phyloP scores from a whole-genome alignment of 2,797 vertebrate genomes.

The Cossypha caffra region DNA sequence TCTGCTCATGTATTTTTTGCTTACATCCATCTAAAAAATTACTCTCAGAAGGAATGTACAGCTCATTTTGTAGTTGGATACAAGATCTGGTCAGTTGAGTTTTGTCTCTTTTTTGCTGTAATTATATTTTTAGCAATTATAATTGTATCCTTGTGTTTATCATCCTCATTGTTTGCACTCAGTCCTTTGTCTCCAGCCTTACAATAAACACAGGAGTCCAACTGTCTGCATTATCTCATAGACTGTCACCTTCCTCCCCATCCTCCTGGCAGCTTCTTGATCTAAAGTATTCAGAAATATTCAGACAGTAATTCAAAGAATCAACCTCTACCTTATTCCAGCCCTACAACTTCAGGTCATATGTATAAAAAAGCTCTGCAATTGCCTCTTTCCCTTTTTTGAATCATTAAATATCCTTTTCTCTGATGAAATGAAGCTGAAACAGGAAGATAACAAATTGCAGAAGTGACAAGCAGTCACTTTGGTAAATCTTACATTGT shows the following conservation, averaged over 20 bases:
- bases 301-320: not conserved
- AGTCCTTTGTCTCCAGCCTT: not conserved
- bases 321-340: not conserved
- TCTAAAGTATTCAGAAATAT: not conserved
- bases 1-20: not conserved
- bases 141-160: not conserved
- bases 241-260: not conserved
- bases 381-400: not conserved
- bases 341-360: not conserved
- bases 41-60: not conserved
- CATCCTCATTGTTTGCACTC: not conserved
- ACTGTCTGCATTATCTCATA: not conserved
- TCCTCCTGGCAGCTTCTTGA: not conserved
- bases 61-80: not conserved
- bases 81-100: not conserved
- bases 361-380: not conserved
- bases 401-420: not conserved
- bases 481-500: not conserved
- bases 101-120: not conserved
- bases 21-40: not conserved
- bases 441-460: not conserved
- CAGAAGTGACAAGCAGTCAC: not conserved
- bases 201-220: not conserved
- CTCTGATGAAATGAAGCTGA: not conserved
- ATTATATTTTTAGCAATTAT: not conserved